Conservation (phyloP, 1,140 invertebrate genomes). For the Helicoverpa armigera region DNA sequence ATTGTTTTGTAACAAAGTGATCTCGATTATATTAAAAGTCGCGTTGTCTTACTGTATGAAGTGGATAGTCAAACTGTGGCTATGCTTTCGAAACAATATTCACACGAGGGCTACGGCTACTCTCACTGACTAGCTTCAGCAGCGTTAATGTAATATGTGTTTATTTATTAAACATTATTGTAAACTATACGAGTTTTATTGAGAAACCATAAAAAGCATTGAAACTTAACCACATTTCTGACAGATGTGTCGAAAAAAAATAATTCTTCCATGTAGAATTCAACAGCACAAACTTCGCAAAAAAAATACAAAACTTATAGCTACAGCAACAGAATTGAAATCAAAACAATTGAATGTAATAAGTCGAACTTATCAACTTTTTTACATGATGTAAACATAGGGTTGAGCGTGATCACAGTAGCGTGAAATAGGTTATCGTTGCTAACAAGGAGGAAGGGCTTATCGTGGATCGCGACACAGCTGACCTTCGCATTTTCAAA, state of each 20-base stretch:
- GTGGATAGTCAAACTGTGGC: slow-evolving; percentile 17
- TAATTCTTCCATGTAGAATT: too few relatives aligned
- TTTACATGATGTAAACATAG: slow-evolving; percentile 28
- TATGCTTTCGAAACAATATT: slow-evolving; percentile 64
- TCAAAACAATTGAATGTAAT: background rate
- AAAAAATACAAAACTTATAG: too few relatives aligned
- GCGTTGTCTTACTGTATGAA: background rate
- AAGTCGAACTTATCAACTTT: background rate
- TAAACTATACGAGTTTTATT: slow-evolving; percentile 47
- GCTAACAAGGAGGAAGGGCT: slow-evolving; percentile 72
- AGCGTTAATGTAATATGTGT: slow-evolving; percentile 76
- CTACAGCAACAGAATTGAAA: background rate
- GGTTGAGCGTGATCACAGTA: slow-evolving; percentile 61
- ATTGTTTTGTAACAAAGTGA: background rate
- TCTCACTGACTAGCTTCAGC: slow-evolving; percentile 71
- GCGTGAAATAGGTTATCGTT: slow-evolving; percentile 74
- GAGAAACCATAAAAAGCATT: too few relatives aligned
- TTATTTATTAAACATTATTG: slow-evolving; percentile 80
- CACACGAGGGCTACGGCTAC: slow-evolving; percentile 69
- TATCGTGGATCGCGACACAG: slow-evolving; percentile 70
- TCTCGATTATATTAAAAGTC: background rate
- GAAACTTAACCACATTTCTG: too few relatives aligned
- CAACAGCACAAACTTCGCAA: too few relatives aligned
- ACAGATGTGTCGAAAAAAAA: too few relatives aligned
- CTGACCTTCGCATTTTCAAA: slow-evolving; percentile 82